Conservation (phyloP, 2,888 invertebrate genomes). For the Sisyra terminalis region DNA sequence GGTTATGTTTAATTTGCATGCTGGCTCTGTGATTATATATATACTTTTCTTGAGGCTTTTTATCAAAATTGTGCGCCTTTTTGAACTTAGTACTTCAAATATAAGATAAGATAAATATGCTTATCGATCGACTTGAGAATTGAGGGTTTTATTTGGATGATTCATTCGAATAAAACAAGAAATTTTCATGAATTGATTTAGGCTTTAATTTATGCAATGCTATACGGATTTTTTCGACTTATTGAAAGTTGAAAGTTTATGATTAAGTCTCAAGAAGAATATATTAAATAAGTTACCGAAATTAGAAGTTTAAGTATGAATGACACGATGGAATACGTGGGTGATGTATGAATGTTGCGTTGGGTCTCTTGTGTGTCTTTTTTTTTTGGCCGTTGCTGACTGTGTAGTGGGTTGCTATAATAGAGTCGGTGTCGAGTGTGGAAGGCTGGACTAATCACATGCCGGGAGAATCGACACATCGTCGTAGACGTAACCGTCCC, state of each 20-base stretch:
- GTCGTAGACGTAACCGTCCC: conserved; percentile 25
- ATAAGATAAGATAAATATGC: too few species aligned
- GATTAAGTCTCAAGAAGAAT: too few species aligned
- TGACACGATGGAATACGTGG: neutral
- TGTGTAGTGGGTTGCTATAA: conserved; percentile 15
- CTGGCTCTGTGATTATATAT: neutral
- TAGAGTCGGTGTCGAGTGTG: conserved; percentile 43
- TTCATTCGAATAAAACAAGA: neutral
- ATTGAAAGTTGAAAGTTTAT: too few species aligned
- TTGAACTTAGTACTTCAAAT: too few species aligned
- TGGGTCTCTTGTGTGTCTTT: conserved; percentile 11
- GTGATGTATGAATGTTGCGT: conserved; percentile 27
- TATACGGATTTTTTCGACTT: too few species aligned
- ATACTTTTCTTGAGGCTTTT: too few species aligned
- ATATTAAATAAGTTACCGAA: too few species aligned
- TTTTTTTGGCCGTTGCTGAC: conserved; percentile 7
- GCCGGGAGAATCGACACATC: conserved; percentile 33
- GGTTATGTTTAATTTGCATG: neutral
- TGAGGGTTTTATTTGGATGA: too few species aligned
- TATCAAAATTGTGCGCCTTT: too few species aligned
- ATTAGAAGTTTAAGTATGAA: too few species aligned
- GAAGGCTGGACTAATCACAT: conserved; percentile 31
- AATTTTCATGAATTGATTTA: neutral
- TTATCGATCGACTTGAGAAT: too few species aligned
- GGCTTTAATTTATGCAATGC: too few species aligned